Evolutionary conservation across 2,797 vertebrate species (phyloP).

Genomic region (Aselliscus stoliczkanus): DNA sequence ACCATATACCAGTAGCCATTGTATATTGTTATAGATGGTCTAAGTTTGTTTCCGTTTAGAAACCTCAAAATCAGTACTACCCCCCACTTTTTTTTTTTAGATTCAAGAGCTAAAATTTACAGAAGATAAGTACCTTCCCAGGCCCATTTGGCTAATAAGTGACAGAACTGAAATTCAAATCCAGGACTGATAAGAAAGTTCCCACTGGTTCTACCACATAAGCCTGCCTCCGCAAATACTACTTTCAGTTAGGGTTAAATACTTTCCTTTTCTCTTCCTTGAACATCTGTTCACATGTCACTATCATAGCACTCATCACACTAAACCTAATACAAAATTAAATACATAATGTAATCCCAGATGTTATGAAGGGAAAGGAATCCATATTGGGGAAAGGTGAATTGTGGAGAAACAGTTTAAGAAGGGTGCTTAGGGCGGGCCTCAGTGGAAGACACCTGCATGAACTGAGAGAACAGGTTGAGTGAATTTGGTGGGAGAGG

Average conservation of each 20-base stretch:
- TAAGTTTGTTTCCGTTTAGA: background rate
- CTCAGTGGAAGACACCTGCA: background rate
- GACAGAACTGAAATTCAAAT: background rate
- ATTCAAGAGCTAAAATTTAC: background rate
- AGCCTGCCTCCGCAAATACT: background rate
- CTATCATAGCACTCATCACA: background rate
- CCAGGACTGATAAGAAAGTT: background rate
- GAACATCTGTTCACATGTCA: background rate
- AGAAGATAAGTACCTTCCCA: background rate
- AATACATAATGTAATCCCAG: background rate
- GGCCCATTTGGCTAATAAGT: background rate
- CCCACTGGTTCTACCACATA: background rate
- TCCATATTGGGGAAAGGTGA: background rate
- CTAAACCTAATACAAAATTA: background rate
- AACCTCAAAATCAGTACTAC: background rate
- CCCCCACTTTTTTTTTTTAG: background rate
- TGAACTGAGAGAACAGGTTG: background rate
- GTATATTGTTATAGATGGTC: background rate
- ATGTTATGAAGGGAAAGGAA: background rate
- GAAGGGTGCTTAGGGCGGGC: background rate
- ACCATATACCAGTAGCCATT: background rate
- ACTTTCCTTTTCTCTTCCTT: background rate
- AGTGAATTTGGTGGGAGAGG: background rate
- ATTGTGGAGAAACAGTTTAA: background rate
- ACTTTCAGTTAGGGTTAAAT: background rate